Evolutionary conservation across 2,113 vertebrate genomes (phyloP), one percentile per base, ranked within the genome.

Genomic region (Podilymbus podiceps): DNA sequence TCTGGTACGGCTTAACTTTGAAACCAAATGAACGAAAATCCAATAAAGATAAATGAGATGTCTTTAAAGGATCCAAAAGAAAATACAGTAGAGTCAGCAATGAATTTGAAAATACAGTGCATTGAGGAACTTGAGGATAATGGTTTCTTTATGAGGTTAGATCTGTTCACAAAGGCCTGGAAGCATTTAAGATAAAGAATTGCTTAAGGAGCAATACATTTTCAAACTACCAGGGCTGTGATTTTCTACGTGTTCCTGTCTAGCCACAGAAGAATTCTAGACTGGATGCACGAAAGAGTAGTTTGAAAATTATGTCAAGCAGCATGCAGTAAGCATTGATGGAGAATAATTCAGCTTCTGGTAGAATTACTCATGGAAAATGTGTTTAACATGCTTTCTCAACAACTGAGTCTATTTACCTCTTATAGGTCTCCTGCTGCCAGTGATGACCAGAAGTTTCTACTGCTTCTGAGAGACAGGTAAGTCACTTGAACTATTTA

Each of bases 31-130:
- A 87, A 58, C 76, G 86, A 81, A 93, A 92, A 85, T 91, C 91
- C 91, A 94, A 53, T 92, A 89, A 93, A 89, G 78, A 92, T 73
- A 91, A 93, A 76, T 81, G 76, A 79, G 82, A 27, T 83, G 78
- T 77, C 87, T 94, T 53, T 82, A 83, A 89, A 88, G 68, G 86
- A 93, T 85, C 86, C 87, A 90, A 68, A 73, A 76, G 58, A 75
- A 91, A 85, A 64, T 50, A 38, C 50, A 55, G 71, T 53, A 8
- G 40, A 33, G 82, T 58, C 62, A 80, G 80, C 68, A 76, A 8
- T 81, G 73, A 56, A 75, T 67, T 66, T n/a, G 56, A 59, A 75
- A 88, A 89, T 38, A 47, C 75, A 28, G 12, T 24, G 89, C 58
- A 67, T 31, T 64, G 92, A 68, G 76, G 85, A 93, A 69, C 76